Conservation (phyloP, 2,113 vertebrate species). For the Pachyramphus minor region DNA sequence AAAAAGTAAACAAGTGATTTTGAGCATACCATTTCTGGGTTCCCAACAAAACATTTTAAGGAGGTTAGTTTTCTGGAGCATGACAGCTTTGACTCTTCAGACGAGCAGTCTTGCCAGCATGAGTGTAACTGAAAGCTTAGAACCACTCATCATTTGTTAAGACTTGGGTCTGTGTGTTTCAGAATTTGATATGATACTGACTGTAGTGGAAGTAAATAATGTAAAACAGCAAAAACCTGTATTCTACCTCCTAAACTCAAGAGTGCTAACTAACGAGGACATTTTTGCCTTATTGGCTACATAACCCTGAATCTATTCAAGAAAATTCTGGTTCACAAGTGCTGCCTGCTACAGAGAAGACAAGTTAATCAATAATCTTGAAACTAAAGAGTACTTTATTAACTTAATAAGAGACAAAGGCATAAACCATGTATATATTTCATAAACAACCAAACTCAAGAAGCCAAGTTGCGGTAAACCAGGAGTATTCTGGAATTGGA, state of each 20-base stretch:
- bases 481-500: background rate
- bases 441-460: background rate
- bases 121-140: background rate
- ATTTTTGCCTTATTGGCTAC: background rate
- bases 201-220: background rate
- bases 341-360: background rate
- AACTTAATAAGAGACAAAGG: background rate
- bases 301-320: background rate
- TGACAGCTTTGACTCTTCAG: background rate
- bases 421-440: background rate
- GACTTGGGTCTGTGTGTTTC: background rate
- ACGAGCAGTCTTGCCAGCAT: background rate
- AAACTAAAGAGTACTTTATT: background rate
- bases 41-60: background rate
- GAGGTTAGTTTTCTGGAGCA: background rate
- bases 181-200: background rate
- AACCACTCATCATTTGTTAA: background rate
- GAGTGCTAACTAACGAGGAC: fast-evolving
- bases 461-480: background rate
- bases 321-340: background rate
- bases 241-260: background rate
- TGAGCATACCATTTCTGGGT: background rate
- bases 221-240: background rate
- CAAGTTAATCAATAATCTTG: background rate
- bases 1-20: background rate